Evolutionary conservation across 2,113 vertebrate genomes (phyloP).

Genomic region (Mus spicilegus): DNA sequence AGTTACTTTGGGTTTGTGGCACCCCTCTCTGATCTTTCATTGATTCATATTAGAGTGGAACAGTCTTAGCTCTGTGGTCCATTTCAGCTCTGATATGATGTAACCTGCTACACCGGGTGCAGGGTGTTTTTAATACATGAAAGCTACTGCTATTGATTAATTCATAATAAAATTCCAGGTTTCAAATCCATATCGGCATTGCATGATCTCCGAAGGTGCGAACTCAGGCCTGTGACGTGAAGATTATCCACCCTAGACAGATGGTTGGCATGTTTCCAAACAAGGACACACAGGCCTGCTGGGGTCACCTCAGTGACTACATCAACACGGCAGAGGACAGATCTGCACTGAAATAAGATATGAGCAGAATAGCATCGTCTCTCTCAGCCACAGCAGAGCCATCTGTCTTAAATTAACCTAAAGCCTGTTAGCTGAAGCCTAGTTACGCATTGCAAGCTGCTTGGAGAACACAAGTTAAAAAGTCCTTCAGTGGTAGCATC

Average conservation of each 20-base stretch:
- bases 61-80: background rate
- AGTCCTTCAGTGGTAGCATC: background rate
- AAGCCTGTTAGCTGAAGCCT: conserved; percentile 27
- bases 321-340: background rate
- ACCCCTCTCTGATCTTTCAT: background rate
- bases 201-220: background rate
- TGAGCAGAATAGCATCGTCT: background rate
- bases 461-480: conserved; percentile 59
- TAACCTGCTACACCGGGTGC: background rate
- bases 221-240: background rate
- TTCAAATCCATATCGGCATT: background rate
- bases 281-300: background rate
- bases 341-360: background rate
- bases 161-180: conserved; percentile 16
- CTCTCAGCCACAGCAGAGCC: background rate
- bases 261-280: background rate
- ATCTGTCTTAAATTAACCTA: conserved; percentile 64
- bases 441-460: conserved; percentile 62
- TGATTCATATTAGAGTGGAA: background rate
- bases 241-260: background rate
- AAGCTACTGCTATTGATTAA: background rate
- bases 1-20: background rate
- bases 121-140: background rate
- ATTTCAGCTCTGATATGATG: background rate
- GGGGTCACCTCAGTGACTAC: background rate